Base-by-base conservation (phyloP, 2,888 invertebrate genomes). In the Andricus curvator region DNA sequence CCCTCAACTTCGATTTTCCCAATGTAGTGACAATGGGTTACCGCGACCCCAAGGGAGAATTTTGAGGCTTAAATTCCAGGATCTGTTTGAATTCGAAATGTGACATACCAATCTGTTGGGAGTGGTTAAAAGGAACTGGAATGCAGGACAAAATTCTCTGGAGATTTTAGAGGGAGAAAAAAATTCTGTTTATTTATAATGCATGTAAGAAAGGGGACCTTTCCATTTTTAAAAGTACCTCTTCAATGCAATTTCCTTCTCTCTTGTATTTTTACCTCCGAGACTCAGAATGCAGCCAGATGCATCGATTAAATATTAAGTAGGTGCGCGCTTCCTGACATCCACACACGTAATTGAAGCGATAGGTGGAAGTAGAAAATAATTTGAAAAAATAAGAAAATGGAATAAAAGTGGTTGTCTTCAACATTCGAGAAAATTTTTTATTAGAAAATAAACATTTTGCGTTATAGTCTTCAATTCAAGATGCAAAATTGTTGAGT, bases 281-380 rank as follows among this genome's bases (percentile, higher is more conserved):
- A 25, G 33, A n/a, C 56, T 56, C 56, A 74, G 56, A 74, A 56
- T 33, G 13, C 20, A 74, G 74, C 33, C 74, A 74, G 74, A 33
- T 56, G 51, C 74, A 74, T 74, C 70, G 56, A 56, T 74, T 74
- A 74, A 33, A 74, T 74, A 74, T 74, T 74, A 74, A 74, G 15
- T 74, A 74, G 74, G 37, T 74, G 56, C 33, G 74, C 74, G 33
- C 56, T 37, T 74, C n/a, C 56, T 37, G 33, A 56, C 74, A 74
- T 56, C 33, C 74, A 56, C 56, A 74, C 48, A 70, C 56, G 25
- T 48, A 74, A 56, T 74, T n/a, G n/a, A 56, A 37, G 33, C 2
- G 6, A 11, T 29, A 11, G 51, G 51, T 70, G 5, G 48, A 29
- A 48, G n/a, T n/a, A 56, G 56, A 2, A 74, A 56, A 56, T 74